A percentile compares a stretch with the other conserved stretches of the same genome.
Conservation (phyloP, 2,888 invertebrate species). For the Nemapogon koenigi region DNA sequence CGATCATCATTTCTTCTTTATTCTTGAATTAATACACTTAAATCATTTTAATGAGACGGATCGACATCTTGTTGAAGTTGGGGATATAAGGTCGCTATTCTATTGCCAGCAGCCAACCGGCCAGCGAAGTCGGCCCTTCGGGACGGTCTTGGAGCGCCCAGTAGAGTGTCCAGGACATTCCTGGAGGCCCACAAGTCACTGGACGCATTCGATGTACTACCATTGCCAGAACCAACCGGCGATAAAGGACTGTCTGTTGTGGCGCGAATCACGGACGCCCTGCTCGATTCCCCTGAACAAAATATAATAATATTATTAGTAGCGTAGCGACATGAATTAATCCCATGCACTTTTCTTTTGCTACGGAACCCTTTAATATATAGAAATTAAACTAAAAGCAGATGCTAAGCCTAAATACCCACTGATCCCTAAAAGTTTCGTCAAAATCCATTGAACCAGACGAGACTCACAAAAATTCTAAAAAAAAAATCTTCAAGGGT, state of each 20-base stretch:
- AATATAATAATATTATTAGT: too few species aligned
- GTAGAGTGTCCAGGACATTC: constrained; percentile 60
- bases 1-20: too few species aligned
- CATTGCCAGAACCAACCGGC: constrained; percentile 68
- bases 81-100: constrained; percentile 76
- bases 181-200: constrained; percentile 50
- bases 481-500: too few species aligned
- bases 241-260: constrained; percentile 89
- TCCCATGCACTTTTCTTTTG: too few species aligned
- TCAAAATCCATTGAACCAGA: too few species aligned
- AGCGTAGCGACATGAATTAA: too few species aligned
- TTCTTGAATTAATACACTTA: too few species aligned
- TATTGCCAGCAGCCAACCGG: constrained; percentile 69
- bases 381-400: too few species aligned
- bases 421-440: too few species aligned
- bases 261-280: constrained; percentile 65
- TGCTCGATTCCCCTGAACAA: constrained; percentile 39
- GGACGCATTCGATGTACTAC: constrained; percentile 18
- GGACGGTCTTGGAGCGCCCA: constrained; percentile 56
- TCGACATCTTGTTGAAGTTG: constrained; percentile 65
- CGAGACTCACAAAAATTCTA: too few species aligned
- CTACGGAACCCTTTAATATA: too few species aligned
- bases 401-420: too few species aligned
- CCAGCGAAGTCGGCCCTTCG: constrained; percentile 68
- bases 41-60: constrained; percentile 26